These are phyloP conservation scores for Sternotherus odoratus DNA, from an alignment of 2,797 vertebrate species.

Conservation along the genomic window DNA sequence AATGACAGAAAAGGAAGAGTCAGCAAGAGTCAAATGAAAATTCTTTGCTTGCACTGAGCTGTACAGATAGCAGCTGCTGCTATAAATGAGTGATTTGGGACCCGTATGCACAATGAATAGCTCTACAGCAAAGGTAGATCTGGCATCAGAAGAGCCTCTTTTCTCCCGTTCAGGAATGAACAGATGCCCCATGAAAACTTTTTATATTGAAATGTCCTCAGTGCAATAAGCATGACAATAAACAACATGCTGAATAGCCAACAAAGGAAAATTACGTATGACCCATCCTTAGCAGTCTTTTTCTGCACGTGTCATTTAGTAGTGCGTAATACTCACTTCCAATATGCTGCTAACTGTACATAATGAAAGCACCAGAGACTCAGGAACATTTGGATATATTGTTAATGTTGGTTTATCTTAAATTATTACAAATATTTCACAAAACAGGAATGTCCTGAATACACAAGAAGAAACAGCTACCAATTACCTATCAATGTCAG, in stretches of 20 bases:
- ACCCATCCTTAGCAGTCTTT: background rate
- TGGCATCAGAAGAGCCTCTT: background rate
- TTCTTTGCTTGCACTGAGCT: background rate
- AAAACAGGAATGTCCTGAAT: background rate
- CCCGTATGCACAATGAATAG: accelerated
- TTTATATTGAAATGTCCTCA: background rate
- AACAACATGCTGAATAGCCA: background rate
- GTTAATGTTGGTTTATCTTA: background rate
- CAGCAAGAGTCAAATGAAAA: background rate
- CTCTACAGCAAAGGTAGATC: background rate
- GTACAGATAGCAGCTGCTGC: background rate
- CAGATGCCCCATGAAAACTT: background rate
- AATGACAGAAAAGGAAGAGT: background rate
- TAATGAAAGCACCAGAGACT: background rate
- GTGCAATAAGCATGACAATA: background rate
- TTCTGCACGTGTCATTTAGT: background rate
- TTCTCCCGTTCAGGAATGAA: background rate
- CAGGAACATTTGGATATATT: background rate
- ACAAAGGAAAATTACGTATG: background rate
- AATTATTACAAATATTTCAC: background rate
- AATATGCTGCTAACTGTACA: background rate
- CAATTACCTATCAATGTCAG: background rate
- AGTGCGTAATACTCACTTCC: background rate
- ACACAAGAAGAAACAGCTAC: background rate
- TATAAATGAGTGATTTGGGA: background rate